Base-by-base conservation (phyloP, 2,113 vertebrate genomes). In the Alligator sinensis region DNA sequence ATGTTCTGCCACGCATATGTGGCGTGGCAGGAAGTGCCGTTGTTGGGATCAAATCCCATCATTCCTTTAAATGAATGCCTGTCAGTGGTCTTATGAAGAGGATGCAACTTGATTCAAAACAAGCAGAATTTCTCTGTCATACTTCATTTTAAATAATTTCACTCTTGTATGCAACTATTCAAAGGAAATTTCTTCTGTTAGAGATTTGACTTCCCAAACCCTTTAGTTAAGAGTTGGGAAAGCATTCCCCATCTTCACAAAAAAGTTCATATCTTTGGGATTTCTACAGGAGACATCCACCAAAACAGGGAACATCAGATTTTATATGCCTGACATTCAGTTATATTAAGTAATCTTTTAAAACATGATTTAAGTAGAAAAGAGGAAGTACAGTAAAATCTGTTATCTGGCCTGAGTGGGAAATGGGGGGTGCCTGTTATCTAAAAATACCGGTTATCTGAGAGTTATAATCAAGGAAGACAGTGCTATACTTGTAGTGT, bases 71-170 rank as follows among this genome's bases (percentile, higher is more conserved):
- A 47, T 47, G 47, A 47, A 47, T 47, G 47, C 47, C 47, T 47
- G 47, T 9, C 47, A 47, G 47, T 47, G 47, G 47, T 9, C 2
- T 79, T 88, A 28, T 68, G 86, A 94, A 86, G 86, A 87, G 86
- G 95, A 86, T 90, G 90, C 58, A 80, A 82, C 91, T 91, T 76
- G 92, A 93, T 86, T 86, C 63, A 96, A 94, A 59, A 0, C 0
- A 25, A 94, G 89, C 95, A 83, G 91, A 95, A 94, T 96, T 96
- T 94, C 95, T 96, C 94, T 96, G 93, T 96, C 96, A 96, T 84
- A 95, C 96, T 94, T 94, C 93, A 91, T 92, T 92, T 92, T 92
- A 90, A 96, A 47, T 47, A 47, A 47, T 47, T 8, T 47, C 47
- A 47, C 47, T 47, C 47, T 47, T 47, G 9, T 47, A 47, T 47